phyloP scores from a whole-genome alignment of 35 echinoderm and acorn worm genomes.

The Diadema setosum region DNA sequence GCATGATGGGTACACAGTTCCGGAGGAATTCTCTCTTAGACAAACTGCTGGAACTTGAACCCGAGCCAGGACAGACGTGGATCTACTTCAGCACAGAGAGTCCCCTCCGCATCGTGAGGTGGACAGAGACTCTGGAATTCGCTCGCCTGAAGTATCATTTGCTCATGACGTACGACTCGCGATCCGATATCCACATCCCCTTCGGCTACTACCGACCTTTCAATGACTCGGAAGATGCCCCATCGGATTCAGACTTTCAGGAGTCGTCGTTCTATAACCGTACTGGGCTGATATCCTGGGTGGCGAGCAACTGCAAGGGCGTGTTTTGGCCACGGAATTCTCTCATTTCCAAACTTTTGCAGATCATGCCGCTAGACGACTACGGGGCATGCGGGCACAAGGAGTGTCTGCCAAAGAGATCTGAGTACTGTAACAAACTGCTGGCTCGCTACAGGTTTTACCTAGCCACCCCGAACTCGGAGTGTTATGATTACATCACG shows the following conservation, averaged over 20 bases:
- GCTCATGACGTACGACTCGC: conserved; percentile 49
- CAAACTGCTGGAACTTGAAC: not conserved
- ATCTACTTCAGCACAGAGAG: conserved; percentile 75
- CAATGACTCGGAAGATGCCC: not conserved
- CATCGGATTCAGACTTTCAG: not conserved
- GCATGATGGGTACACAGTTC: conserved; percentile 31
- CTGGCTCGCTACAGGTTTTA: conserved; percentile 42
- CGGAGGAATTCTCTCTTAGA: not conserved
- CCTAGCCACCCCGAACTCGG: conserved; percentile 30
- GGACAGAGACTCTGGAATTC: conserved; percentile 43
- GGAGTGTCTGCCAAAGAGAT: not conserved
- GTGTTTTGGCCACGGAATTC: conserved; percentile 86
- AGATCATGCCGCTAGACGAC: not conserved
- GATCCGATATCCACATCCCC: conserved; percentile 52
- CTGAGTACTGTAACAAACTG: not conserved
- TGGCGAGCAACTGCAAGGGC: conserved; percentile 81
- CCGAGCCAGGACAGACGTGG: conserved; percentile 45
- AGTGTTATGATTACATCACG: conserved; percentile 49
- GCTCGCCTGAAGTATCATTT: conserved; percentile 43
- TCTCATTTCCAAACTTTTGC: conserved; percentile 30
- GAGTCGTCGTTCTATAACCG: not conserved
- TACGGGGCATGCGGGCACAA: not conserved
- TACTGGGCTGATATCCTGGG: conserved; percentile 62
- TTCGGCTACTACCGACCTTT: conserved; percentile 52
- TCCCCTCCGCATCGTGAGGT: conserved; percentile 56